Conservation (phyloP, 2,888 invertebrate genomes). For the Agriotes lineatus region DNA sequence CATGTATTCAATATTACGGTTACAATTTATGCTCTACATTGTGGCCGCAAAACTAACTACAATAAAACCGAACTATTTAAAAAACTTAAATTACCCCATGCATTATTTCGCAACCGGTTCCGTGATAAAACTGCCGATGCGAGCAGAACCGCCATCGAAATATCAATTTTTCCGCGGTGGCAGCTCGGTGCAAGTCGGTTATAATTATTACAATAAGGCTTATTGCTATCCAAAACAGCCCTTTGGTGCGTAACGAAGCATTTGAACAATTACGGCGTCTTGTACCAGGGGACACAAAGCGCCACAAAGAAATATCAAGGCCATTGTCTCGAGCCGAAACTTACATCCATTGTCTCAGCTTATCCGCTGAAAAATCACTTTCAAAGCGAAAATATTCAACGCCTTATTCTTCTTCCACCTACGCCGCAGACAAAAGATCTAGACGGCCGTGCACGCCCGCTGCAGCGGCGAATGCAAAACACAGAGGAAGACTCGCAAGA, state of each 20-base stretch:
- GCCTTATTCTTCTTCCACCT: conserved; percentile 32
- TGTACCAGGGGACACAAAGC: conserved; percentile 28
- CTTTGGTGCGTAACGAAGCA: conserved; percentile 27
- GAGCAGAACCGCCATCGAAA: not conserved
- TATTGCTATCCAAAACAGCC: conserved; percentile 8
- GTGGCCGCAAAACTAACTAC: conserved; percentile 8
- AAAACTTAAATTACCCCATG: not conserved
- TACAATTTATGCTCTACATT: conserved; percentile 27
- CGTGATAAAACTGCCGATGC: not conserved
- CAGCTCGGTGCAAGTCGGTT: too few species aligned
- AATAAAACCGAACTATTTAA: conserved; percentile 8
- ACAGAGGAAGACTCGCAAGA: not conserved
- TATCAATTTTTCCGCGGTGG: too few species aligned
- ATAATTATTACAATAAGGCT: not conserved
- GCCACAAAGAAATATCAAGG: conserved; percentile 36
- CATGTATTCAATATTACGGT: conserved; percentile 33
- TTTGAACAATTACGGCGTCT: conserved; percentile 30
- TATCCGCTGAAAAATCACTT: conserved; percentile 34
- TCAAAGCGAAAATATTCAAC: conserved; percentile 38
- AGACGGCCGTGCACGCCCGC: conserved; percentile 18
- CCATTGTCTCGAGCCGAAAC: conserved; percentile 37
- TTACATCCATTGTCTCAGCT: conserved; percentile 35
- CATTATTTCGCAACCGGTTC: not conserved
- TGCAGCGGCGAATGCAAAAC: conserved; percentile 9
- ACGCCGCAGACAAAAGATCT: conserved; percentile 28